phyloP scores from a whole-genome alignment of 2,888 invertebrate genomes.

The Monopis laevigella region DNA sequence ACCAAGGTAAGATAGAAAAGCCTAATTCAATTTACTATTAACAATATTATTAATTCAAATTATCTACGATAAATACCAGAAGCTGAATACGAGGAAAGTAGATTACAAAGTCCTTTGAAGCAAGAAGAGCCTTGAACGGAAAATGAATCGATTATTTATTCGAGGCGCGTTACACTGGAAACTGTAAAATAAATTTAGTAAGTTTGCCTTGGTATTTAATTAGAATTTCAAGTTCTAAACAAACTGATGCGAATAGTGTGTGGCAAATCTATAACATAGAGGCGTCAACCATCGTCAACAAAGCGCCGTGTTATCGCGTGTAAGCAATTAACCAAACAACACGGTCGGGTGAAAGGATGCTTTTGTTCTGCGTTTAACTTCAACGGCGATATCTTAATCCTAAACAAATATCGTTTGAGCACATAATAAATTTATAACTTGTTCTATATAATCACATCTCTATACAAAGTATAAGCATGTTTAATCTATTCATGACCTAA shows the following conservation, averaged over 20 bases:
- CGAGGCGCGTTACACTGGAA: background rate
- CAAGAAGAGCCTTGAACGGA: too few relatives aligned
- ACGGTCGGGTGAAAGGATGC: slow-evolving; percentile 48
- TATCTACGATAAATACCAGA: too few relatives aligned
- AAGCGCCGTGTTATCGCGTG: slow-evolving; percentile 40
- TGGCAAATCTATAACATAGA: slow-evolving; percentile 6
- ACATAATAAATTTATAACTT: too few relatives aligned
- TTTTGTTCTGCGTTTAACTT: slow-evolving; percentile 56
- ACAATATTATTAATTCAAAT: too few relatives aligned
- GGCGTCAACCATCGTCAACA: slow-evolving; percentile 11
- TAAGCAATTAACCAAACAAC: slow-evolving; percentile 60
- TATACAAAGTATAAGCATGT: too few relatives aligned
- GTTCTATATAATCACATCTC: too few relatives aligned
- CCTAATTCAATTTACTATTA: too few relatives aligned
- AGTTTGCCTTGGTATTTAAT: slow-evolving; percentile 3
- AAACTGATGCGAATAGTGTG: slow-evolving; percentile 8
- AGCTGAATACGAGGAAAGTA: too few relatives aligned
- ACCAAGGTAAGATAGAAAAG: too few relatives aligned
- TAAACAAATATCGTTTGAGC: slow-evolving; percentile 60
- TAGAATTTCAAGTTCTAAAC: slow-evolving; percentile 2
- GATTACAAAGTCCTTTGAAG: too few relatives aligned
- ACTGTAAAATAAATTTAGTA: background rate
- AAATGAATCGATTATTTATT: background rate
- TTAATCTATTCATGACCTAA: too few relatives aligned
- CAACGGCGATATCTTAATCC: slow-evolving; percentile 56